phyloP scores from a whole-genome alignment of 2,113 vertebrate genomes.

The Rousettus leschenaultii region DNA sequence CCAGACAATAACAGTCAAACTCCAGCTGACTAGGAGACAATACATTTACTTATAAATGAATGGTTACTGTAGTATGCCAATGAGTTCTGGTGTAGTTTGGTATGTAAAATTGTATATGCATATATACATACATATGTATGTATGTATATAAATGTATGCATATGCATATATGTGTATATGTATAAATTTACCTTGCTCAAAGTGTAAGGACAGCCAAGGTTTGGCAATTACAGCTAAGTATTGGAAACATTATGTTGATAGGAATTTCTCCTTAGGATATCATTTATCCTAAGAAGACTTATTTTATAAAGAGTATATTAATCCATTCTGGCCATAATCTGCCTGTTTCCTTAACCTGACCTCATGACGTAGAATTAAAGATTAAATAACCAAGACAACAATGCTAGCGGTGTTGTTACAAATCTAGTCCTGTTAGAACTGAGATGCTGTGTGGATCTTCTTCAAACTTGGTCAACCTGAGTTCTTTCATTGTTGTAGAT shows the following conservation, averaged over 20 bases:
- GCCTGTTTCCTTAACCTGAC: background rate
- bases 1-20: background rate
- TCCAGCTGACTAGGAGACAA: accelerated
- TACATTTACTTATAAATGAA: background rate
- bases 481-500: background rate
- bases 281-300: background rate
- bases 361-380: background rate
- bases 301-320: background rate
- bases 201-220: background rate
- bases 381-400: background rate
- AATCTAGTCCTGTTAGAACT: background rate
- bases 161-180: background rate
- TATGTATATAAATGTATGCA: background rate
- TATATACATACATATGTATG: no score
- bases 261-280: background rate
- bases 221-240: background rate
- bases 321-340: background rate
- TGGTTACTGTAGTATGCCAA: background rate
- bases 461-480: background rate
- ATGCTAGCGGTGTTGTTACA: accelerated
- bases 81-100: background rate
- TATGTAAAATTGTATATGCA: background rate
- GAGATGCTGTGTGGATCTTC: background rate
- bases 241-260: background rate
- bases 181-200: background rate